Conservation (phyloP, 2,888 invertebrate genomes). For the Drosophila atroscutellata region DNA sequence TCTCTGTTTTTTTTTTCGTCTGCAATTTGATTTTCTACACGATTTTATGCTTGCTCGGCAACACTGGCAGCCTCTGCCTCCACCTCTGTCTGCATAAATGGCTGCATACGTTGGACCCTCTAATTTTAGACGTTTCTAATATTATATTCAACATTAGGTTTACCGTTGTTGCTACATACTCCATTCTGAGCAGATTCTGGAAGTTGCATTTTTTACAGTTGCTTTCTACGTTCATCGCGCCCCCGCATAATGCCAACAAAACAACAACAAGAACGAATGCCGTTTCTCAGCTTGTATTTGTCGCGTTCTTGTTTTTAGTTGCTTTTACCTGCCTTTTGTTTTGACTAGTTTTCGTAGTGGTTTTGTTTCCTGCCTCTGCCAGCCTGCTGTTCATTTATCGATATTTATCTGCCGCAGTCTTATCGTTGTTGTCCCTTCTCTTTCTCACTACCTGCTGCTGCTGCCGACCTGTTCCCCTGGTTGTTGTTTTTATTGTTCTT, state of each 20-base stretch:
- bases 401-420: constrained; percentile 65
- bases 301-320: constrained; percentile 30
- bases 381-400: constrained; percentile 53
- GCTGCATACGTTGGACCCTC: constrained; percentile 69
- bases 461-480: constrained; percentile 66
- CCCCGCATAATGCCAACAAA: constrained; percentile 39
- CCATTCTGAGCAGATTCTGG: constrained; percentile 59
- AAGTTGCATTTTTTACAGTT: constrained; percentile 69
- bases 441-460: constrained; percentile 59
- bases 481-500: constrained; percentile 43
- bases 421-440: constrained; percentile 44
- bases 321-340: constrained; percentile 57
- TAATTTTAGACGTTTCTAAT: constrained; percentile 64
- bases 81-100: constrained; percentile 56
- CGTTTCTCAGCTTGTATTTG: constrained; percentile 10
- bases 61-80: constrained; percentile 15
- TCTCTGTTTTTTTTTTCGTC: constrained; percentile 59
- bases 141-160: constrained; percentile 67
- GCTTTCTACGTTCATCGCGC: constrained; percentile 51
- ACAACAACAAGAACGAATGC: constrained; percentile 12
- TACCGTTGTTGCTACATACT: constrained; percentile 39
- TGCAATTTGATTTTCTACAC: constrained; percentile 72
- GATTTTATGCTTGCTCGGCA: constrained; percentile 52
- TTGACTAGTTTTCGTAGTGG: constrained; percentile 47
- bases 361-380: constrained; percentile 45